Evolutionary conservation across 2,113 vertebrate species (phyloP).

Genomic region (Vicugna pacos): DNA sequence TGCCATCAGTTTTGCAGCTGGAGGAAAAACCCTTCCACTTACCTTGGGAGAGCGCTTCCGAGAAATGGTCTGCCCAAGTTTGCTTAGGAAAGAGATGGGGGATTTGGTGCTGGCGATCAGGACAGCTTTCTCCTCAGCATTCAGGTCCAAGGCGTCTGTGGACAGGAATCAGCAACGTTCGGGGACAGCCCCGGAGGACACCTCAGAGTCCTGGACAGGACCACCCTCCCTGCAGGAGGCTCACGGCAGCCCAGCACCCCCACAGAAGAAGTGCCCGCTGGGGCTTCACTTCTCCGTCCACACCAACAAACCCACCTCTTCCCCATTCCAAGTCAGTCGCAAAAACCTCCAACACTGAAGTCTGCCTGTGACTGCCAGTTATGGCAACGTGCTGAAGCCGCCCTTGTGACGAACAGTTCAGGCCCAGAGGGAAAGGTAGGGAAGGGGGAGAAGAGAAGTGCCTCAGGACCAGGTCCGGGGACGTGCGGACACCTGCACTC

Average conservation of each 20-base stretch:
- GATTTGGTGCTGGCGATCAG: constrained; percentile 95
- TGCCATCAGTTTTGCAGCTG: neutral
- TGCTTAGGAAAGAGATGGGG: constrained; percentile 98
- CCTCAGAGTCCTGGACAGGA: neutral
- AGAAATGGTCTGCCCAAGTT: constrained; percentile 97
- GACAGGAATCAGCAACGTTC: constrained; percentile 22
- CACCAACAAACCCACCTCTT: neutral
- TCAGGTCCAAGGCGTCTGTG: constrained; percentile 93
- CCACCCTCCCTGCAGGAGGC: neutral
- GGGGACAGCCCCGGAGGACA: neutral
- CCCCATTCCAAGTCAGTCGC: neutral
- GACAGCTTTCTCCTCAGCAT: constrained; percentile 95
- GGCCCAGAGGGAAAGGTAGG: neutral
- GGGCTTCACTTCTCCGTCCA: neutral
- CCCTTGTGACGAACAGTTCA: neutral
- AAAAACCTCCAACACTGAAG: neutral
- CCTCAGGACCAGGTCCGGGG: neutral
- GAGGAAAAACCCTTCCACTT: neutral
- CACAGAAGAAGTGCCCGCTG: neutral
- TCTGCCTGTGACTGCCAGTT: neutral
- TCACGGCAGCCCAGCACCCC: rapidly evolving
- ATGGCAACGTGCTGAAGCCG: neutral
- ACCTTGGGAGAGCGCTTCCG: constrained; percentile 98
- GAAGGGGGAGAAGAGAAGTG: rapidly evolving
- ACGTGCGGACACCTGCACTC: neutral